Base-by-base conservation (phyloP, 1,140 invertebrate species). In the Aphidius gifuensis region DNA sequence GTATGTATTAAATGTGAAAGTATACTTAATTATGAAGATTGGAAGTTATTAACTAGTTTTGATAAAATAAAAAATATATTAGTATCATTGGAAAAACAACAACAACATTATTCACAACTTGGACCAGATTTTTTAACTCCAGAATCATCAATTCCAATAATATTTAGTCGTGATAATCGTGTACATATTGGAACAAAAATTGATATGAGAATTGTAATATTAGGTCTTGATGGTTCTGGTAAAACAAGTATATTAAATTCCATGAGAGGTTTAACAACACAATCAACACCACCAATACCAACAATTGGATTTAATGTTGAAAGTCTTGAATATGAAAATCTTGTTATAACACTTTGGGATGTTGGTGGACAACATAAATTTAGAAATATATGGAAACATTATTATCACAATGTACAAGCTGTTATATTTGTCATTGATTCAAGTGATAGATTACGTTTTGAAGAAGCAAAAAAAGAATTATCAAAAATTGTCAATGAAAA, bases 131-230 rank as follows among this genome's bases (percentile, higher is more conserved):
- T 85, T 66, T 75, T 86, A 6, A 80, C 80, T 6, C 77, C 85
- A 4, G 85, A 87, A 64, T 80, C 85, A 5, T 81, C 80, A 60
- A 86, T 87, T 68, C 86, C 86, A 0, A 86, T 87, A 59, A 87
- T 86, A 62, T 87, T 87, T 68, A 87, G 85, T 45, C 85, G 85
- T 76, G 86, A 87, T 65, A 87, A 87, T 66, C 74, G 85, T 58
- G 85, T 87, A 11, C 85, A 87, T 62, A 87, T 87, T 66, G 85
- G 85, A 42, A 85, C 85, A 11, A 86, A 86, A 69, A 86, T 87
- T 58, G 85, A 87, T 66, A 86, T 87, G 84, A 69, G 86, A 43
- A 84, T 86, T 3, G 85, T 87, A 0, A 86, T 84, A 11, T 62
- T 85, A 11, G 84, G 84, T 16, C 68, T 85, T 8, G 84, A 85